phyloP scores from a whole-genome alignment of 2,888 invertebrate species.

The Leptura quadrifasciata region DNA sequence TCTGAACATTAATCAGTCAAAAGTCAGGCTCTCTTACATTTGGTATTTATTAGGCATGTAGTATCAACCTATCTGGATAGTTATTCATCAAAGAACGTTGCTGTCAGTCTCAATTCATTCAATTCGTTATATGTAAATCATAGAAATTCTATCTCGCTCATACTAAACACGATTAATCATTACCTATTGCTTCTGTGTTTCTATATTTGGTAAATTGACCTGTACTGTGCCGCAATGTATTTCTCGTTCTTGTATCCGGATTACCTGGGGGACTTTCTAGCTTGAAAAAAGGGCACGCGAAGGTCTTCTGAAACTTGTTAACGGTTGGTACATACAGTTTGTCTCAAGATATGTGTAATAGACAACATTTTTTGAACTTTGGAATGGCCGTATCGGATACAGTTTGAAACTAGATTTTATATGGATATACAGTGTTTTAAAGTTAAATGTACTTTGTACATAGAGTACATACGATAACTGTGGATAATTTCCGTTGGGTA shows the following conservation, averaged over 20 bases:
- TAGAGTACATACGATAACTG: no score
- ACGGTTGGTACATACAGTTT: no score
- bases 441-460: no score
- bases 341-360: no score
- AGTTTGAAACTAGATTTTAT: no score
- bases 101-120: constrained; percentile 54
- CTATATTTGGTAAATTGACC: constrained; percentile 50
- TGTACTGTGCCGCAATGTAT: constrained; percentile 21
- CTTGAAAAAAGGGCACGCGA: background rate
- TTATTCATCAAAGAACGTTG: constrained; percentile 59
- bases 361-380: no score
- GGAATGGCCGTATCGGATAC: no score
- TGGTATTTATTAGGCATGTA: constrained; percentile 57
- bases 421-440: no score
- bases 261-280: background rate
- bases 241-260: background rate
- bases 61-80: constrained; percentile 53
- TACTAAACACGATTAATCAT: constrained; percentile 52
- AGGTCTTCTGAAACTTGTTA: background rate
- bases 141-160: constrained; percentile 49
- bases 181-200: constrained; percentile 33
- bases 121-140: constrained; percentile 57
- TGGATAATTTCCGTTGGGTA: no score
- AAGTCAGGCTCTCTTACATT: constrained; percentile 55
- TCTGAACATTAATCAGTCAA: constrained; percentile 58